Conservation (phyloP, 2,888 invertebrate genomes). For the Colostygia pectinataria region DNA sequence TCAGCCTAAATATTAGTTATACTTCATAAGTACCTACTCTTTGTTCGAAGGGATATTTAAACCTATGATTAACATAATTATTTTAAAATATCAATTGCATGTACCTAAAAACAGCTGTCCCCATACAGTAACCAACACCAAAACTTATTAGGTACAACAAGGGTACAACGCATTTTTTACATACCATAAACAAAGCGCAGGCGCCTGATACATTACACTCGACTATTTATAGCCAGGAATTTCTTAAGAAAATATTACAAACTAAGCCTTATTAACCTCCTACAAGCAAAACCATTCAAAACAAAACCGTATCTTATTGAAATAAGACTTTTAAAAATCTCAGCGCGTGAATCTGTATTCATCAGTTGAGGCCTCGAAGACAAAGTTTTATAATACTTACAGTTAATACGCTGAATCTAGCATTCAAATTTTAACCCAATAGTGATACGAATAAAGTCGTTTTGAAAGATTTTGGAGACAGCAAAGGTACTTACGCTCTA, state of each 20-base stretch:
- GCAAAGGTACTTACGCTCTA: conserved; percentile 34
- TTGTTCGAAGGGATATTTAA: no score
- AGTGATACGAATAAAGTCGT: conserved; percentile 4
- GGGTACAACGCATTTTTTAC: conserved; percentile 25
- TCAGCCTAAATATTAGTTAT: no score
- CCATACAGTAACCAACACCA: conserved; percentile 23
- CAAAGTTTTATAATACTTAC: conserved; percentile 26
- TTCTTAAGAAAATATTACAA: conserved; percentile 70
- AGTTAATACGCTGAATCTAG: conserved; percentile 20
- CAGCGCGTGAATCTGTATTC: conserved; percentile 5
- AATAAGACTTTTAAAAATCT: conserved; percentile 12
- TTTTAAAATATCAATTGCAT: no score
- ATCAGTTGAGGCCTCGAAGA: conserved; percentile 8
- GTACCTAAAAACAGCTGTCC: conserved; percentile 25
- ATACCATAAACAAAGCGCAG: conserved; percentile 40
- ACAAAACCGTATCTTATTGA: conserved; percentile 17
- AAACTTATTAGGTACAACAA: no score
- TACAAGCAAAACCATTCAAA: conserved; percentile 8
- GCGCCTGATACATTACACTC: conserved; percentile 57
- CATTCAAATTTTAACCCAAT: conserved; percentile 42
- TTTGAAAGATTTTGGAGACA: conserved; percentile 1
- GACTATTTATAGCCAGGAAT: conserved; percentile 76
- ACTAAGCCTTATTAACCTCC: conserved; percentile 35
- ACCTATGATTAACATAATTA: no score
- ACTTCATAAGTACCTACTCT: no score